Base-by-base conservation (phyloP, 2,888 invertebrate genomes). In the Epirrhoe alternata region DNA sequence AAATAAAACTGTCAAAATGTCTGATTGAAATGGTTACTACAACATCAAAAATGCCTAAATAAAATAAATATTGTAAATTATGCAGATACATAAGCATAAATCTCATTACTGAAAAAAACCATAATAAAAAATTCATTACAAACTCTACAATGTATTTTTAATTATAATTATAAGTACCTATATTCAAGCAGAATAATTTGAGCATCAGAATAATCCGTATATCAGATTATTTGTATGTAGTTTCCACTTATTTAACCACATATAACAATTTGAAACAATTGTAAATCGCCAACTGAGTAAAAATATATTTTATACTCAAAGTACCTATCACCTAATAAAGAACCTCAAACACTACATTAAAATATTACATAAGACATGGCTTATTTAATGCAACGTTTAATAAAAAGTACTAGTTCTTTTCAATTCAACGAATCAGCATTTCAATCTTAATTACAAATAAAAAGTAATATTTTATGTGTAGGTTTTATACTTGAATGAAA, bases 171-270 rank as follows among this genome's bases (percentile, higher is more conserved):
- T n/a, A 80, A 51, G 59, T 51, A n/a, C n/a, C n/a, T n/a, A 45
- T 38, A 82, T 78, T 82, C 81, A 91, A 90, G 91, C 91, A 83
- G 79, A 87, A 76, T 84, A 84, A 80, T 79, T 92, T 92, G 92
- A 92, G 92, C 92, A 92, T 92, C 87, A 90, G 91, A 90, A 83
- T 83, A 69, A 53, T 69, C 53, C 35, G n/a, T 77, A 77, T 75
- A 75, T 74, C 77, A 77, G 72, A 74, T 74, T 67, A 56, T 60
- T 69, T 17, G 42, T 59, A 53, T 8, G 30, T 30, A 60, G 12
- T 42, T 69, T 83, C 89, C 89, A 88, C 90, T 87, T 78, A 90
- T 88, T 90, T 87, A 81, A 76, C 83, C 88, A 87, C 80, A 68
- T 52, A 83, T 84, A 87, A 88, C 85, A 89, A 88, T 88, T 88